Evolutionary conservation across 2,888 invertebrate species (phyloP), one percentile per base, ranked within the genome.

Genomic region (Fragum fragum): DNA sequence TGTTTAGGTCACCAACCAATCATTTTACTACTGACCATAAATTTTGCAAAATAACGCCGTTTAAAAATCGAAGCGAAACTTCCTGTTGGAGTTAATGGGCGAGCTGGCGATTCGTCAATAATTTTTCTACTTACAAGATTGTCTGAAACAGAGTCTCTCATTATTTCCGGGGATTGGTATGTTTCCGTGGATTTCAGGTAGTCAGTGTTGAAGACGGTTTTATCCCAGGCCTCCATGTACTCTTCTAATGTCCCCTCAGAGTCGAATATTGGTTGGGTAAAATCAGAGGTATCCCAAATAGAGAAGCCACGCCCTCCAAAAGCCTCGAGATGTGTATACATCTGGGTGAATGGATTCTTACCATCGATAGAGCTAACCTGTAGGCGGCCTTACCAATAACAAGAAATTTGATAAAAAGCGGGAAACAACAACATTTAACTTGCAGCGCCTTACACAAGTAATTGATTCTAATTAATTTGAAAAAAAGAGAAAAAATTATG

Each of bases 301-400:
- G 88, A 88, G 57, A 88, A 88, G 9, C 90, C 90, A 26, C 90
- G 82, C 7, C 88, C 88, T 21, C 90, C 90, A 69, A 88, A 90
- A 11, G 82, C 76, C 9, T 80, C 76, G 2, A 85, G 71, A 28
- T 84, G 69, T 23, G 68, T 61, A 32, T 79, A 77, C 69, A 74
- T 81, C 16, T 76, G 73, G 1, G 71, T 79, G n/a, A 85, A 81
- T 7, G 68, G 29, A 39, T 79, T 76, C 42, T 69, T 76, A 0
- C 85, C 86, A 32, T 88, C 88, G 2, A 87, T 76, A 0, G 21
- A 73, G 26, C 88, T 88, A 0, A 88, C 83, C 26, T 73, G 66
- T n/a, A 88, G 68, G 39, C 88, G 77, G 21, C 88, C 90, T 90
- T 68, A 1, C 39, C 23, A n/a, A 14, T n/a, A 57, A 57, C n/a